These are phyloP conservation scores for Bombus sylvicola DNA, from an alignment of 1,140 invertebrate species.

Conservation along the genomic window DNA sequence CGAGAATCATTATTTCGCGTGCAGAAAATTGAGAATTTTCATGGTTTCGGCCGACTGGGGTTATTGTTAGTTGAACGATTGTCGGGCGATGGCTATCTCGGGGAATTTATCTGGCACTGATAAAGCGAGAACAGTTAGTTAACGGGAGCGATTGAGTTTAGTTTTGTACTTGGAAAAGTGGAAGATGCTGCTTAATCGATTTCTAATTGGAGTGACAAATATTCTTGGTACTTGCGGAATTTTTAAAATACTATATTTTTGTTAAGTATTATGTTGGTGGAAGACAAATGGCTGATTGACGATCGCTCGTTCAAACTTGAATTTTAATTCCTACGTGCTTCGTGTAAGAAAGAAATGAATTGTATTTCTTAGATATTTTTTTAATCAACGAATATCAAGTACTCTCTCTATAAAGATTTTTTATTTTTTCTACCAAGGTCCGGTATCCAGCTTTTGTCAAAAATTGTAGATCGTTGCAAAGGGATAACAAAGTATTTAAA, in stretches of 20 bases:
- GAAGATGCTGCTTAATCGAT: not conserved
- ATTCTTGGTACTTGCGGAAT: not conserved
- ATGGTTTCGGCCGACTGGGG: no score
- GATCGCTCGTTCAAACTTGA: not conserved
- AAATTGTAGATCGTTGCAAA: no score
- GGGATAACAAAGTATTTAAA: not conserved
- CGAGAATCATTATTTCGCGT: slow-evolving; percentile 19
- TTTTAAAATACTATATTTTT: not conserved
- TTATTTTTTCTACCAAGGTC: no score
- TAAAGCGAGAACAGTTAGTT: not conserved
- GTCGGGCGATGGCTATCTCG: not conserved
- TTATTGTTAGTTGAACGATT: not conserved
- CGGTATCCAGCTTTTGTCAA: no score
- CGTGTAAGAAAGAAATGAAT: no score
- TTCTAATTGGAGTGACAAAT: not conserved
- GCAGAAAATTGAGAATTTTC: not conserved
- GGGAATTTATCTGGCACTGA: not conserved
- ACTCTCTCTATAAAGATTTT: no score
- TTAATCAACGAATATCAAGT: no score
- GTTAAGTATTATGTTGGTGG: not conserved
- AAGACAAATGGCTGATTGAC: not conserved
- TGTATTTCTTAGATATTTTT: not conserved
- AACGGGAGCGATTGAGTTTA: not conserved
- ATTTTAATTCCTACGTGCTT: not conserved
- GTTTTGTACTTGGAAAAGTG: not conserved